phyloP scores from a whole-genome alignment of 2,113 vertebrate species.

The Camelus dromedarius region DNA sequence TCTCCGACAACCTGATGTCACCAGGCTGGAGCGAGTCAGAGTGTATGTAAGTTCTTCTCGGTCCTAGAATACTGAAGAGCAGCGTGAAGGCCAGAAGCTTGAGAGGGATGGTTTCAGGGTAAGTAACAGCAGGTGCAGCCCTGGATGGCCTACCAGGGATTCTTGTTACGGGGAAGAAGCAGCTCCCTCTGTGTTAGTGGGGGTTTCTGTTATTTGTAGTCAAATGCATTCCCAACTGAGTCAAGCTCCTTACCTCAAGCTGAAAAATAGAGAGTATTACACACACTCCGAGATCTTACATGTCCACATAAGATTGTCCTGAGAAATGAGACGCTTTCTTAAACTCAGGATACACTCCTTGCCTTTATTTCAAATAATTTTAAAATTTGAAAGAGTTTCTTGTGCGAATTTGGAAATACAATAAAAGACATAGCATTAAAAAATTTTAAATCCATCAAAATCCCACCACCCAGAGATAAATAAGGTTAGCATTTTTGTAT shows the following conservation, averaged over 20 bases:
- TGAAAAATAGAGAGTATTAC: not conserved
- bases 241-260: not conserved
- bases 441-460: not conserved
- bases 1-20: not conserved
- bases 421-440: not conserved
- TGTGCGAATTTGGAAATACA: not conserved
- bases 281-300: too few relatives aligned
- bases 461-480: not conserved
- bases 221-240: not conserved
- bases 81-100: too few relatives aligned
- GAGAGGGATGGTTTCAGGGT: not conserved
- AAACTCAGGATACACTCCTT: accelerated
- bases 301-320: not conserved
- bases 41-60: accelerated
- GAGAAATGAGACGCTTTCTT: not conserved
- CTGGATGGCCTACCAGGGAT: accelerated
- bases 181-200: not conserved
- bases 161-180: not conserved
- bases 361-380: not conserved
- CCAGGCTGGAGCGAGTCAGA: not conserved
- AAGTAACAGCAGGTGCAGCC: not conserved
- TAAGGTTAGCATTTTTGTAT: not conserved
- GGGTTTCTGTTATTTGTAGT: not conserved
- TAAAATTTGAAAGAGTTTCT: not conserved
- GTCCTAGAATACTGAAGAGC: not conserved